Evolutionary conservation across 1,140 invertebrate species (phyloP), one percentile per base, ranked within the genome.

Genomic region (Phymastichus coffea): DNA sequence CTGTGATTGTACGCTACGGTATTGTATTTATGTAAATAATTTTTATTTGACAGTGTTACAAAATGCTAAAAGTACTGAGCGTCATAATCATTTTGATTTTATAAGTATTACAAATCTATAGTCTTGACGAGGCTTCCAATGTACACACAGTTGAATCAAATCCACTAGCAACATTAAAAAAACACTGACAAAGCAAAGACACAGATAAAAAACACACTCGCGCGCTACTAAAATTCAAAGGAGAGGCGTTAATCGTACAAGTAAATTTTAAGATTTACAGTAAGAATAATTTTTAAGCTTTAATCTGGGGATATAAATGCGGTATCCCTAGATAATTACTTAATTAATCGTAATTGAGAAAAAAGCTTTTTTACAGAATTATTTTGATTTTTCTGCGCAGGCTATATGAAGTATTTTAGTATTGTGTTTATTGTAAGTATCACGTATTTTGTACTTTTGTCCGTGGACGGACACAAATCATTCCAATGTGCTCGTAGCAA

Each of bases 201-300:
- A 57, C 17, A 57, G 35, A n/a, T n/a, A 51, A 22, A n/a, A n/a
- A 37, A 26, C 56, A 48, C 35, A 30, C 23, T 49, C 33, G 37
- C 28, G 23, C 33, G 35, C 54, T 57, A 6, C 4, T 26, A 40
- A 30, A 14, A 25, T 19, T 28, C 26, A 20, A 20, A 41, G 49
- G 17, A 12, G 30, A 53, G 49, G 12, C 35, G n/a, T 40, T 41
- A 30, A 17, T 10, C 20, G 10, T 25, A 49, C 1, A 23, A 17
- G 6, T 57, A 57, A 23, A 57, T 35, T 12, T 26, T 57, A 57
- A 57, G 46, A 49, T 25, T n/a, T n/a, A n/a, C n/a, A 57, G 48
- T 57, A 49, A 57, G 25, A 15, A 38, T 17, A 12, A 20, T 43
- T 58, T 58, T 57, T 58, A 51, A 33, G 15, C 19, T 35, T 51